Percentiles rank a stretch among this genome's conserved stretches.
phyloP scores from a whole-genome alignment of 2,888 invertebrate genomes.

The Stictocephala bisonia region DNA sequence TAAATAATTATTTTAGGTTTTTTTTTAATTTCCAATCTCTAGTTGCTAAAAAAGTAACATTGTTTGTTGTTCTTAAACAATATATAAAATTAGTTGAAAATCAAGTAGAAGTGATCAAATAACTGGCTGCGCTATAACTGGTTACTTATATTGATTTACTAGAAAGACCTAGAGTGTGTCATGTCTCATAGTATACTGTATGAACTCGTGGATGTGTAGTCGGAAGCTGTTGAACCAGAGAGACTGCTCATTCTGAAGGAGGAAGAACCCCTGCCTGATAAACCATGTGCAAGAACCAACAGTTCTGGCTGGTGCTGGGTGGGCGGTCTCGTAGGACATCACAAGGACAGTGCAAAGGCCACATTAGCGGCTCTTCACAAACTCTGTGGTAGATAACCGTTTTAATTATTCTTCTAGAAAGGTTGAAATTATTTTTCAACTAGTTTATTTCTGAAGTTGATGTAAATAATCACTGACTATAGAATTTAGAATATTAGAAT shows the following conservation, averaged over 20 bases:
- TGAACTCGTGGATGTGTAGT: neutral
- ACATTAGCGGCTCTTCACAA: constrained; percentile 79
- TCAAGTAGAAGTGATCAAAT: too few relatives aligned
- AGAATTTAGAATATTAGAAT: too few relatives aligned
- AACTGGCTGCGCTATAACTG: too few relatives aligned
- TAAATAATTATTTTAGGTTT: too few relatives aligned
- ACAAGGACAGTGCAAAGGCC: constrained; percentile 72
- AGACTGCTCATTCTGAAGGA: constrained; percentile 65
- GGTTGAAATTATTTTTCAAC: neutral
- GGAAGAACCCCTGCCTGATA: constrained; percentile 71
- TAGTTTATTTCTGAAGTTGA: neutral
- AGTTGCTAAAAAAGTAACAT: too few relatives aligned
- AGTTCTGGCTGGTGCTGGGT: constrained; percentile 87
- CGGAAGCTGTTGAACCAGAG: constrained; percentile 35
- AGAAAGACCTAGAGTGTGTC: too few relatives aligned
- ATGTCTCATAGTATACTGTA: neutral
- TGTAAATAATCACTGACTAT: too few relatives aligned
- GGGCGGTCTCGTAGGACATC: constrained; percentile 81
- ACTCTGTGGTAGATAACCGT: constrained; percentile 68
- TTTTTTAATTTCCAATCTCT: too few relatives aligned
- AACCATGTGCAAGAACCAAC: constrained; percentile 73
- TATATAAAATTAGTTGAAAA: too few relatives aligned
- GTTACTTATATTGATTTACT: too few relatives aligned
- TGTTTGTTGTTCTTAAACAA: too few relatives aligned
- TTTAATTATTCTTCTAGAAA: neutral